Conservation (phyloP, 2,797 vertebrate genomes). For the Mormyrops boulengeri region DNA sequence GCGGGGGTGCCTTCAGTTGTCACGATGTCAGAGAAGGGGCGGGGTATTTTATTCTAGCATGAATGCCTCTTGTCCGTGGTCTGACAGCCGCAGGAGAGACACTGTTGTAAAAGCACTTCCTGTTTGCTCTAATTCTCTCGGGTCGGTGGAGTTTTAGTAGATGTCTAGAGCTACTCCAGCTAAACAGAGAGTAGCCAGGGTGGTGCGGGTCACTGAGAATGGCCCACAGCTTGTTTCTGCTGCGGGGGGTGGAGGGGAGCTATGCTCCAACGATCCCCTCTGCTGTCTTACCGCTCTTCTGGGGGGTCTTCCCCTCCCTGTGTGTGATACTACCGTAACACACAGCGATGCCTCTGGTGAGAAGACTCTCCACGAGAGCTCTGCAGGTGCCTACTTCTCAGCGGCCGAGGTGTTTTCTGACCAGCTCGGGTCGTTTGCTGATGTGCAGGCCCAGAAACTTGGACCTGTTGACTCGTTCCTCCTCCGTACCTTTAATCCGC, state of each 20-base stretch:
- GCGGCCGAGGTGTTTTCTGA: not conserved
- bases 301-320: not conserved
- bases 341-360: slow-evolving; percentile 6
- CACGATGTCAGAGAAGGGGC: not conserved
- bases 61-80: not conserved
- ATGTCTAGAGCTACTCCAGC: slow-evolving; percentile 5
- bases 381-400: slow-evolving; percentile 1
- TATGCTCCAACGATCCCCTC: not conserved
- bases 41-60: not conserved
- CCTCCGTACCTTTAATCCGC: not conserved
- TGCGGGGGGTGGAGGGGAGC: not conserved
- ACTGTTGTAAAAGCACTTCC: not conserved
- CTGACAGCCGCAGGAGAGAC: not conserved
- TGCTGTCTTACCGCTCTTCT: not conserved
- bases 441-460: not conserved
- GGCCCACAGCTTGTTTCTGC: slow-evolving; percentile 2
- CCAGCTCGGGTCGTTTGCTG: not conserved
- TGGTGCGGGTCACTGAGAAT: not conserved
- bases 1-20: not conserved
- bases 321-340: not conserved
- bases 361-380: slow-evolving; percentile 2
- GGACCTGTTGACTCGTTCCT: not conserved
- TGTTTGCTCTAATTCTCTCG: not conserved
- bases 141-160: not conserved
- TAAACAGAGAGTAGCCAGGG: not conserved